Conservation (phyloP, 2,888 invertebrate genomes). For the Aleiodes alternator region DNA sequence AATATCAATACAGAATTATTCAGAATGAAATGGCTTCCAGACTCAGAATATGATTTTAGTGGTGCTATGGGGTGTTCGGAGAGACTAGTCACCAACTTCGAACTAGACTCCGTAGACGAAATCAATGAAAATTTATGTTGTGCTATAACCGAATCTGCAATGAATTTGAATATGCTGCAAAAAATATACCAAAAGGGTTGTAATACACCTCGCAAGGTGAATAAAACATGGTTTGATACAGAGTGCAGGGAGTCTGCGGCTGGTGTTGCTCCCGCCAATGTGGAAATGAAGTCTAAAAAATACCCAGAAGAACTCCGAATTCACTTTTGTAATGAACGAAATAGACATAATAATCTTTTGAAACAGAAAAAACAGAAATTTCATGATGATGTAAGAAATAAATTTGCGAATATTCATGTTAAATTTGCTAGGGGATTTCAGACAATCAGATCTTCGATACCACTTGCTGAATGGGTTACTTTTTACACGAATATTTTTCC, state of each 20-base stretch:
- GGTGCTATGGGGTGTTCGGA: constrained; percentile 20
- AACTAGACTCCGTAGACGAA: neutral
- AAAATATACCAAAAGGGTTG: neutral
- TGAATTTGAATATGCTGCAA: neutral
- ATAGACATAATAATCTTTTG: constrained; percentile 21
- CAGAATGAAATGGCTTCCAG: neutral
- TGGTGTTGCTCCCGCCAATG: neutral
- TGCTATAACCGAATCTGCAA: constrained; percentile 10
- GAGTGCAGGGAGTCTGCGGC: neutral
- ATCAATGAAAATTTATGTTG: constrained; percentile 13
- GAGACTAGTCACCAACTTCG: constrained; percentile 7
- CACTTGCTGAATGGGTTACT: constrained; percentile 2
- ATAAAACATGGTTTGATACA: constrained; percentile 17
- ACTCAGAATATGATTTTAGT: neutral
- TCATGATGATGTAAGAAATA: neutral
- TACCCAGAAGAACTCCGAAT: neutral
- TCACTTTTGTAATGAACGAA: neutral
- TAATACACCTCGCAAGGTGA: neutral
- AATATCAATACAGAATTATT: too few relatives aligned
- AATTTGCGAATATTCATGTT: constrained; percentile 33
- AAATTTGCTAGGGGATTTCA: constrained; percentile 1
- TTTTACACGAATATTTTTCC: constrained; percentile 24
- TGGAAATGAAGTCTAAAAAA: neutral
- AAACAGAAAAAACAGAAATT: constrained; percentile 1
- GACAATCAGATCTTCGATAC: neutral